Evolutionary conservation across 2,797 vertebrate genomes (phyloP), one percentile per base, ranked within the genome.

Genomic region (Nannoperca obscura): DNA sequence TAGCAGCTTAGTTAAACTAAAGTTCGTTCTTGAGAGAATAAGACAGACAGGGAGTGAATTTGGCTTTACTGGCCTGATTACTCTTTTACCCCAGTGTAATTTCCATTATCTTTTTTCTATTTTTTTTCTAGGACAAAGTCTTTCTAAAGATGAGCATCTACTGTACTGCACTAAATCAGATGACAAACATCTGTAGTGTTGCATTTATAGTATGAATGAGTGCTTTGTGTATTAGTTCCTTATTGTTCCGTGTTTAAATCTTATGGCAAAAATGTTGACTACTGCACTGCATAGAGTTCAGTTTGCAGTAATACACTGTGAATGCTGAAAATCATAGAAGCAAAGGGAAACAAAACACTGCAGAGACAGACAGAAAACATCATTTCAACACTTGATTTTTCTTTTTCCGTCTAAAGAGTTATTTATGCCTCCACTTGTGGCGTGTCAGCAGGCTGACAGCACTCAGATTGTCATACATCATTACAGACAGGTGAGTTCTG

Each of bases 11-110:
- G 24, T 30, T 5, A 47, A 73, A 15, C 19, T 22, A 76, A 50
- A 36, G n/a, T 14, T 14, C 44, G 46, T 30, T 8, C 7, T 38
- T 0, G 1, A 63, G 32, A 63, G 71, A 42, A 57, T 71, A 27
- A 81, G 65, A 86, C 20, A 34, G 58, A 52, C 44, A 32, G 65
- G 11, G 60, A 71, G 49, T 38, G 64, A 70, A 32, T 74, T 47
- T 63, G 36, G 32, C 0, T 8, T 71, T 36, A 46, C 59, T 79
- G 84, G 67, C 86, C 86, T 86, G 71, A 84, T 88, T 86, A 85
- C 79, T 80, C 59, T 74, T 66, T 73, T 68, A 81, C 63, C 76
- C 64, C 60, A 42, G 19, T 62, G 82, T 64, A 86, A 81, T 79
- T 86, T 40, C 7, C 42, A 77, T 79, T 82, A 50, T 46, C 32